phyloP scores from a whole-genome alignment of 1,140 invertebrate species.

The Phymorhynchus buccinoides region DNA sequence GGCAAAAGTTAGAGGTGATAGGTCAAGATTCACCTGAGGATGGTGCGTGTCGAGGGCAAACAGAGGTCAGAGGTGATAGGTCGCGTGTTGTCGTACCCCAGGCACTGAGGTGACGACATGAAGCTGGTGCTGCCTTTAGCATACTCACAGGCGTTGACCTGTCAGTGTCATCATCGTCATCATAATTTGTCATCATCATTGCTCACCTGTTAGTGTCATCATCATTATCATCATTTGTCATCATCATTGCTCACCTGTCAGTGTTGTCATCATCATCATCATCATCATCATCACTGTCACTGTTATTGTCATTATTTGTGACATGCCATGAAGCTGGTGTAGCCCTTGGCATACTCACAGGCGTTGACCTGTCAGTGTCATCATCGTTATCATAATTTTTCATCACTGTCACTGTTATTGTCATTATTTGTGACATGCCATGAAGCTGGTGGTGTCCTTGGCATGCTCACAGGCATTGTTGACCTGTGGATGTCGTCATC shows the following conservation, averaged over 20 bases:
- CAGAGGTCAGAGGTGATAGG: conserved; percentile 61
- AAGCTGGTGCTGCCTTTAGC: conserved; percentile 81
- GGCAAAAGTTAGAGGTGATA: no score
- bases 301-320: no score
- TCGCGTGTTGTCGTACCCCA: conserved; percentile 83
- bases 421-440: no score
- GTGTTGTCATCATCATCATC: not conserved
- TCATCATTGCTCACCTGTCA: conserved; percentile 80
- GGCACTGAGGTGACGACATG: conserved; percentile 90
- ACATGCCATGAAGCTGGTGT: conserved; percentile 82
- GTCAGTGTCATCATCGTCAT: no score
- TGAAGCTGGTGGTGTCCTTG: no score
- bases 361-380: conserved; percentile 81
- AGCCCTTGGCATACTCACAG: conserved; percentile 86
- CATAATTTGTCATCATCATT: not conserved
- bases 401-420: no score
- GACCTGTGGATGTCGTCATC: not conserved
- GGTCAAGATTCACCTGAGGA: not conserved
- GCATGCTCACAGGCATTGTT: no score
- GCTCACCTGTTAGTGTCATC: no score
- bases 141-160: conserved; percentile 90
- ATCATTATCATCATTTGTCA: no score
- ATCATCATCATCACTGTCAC: not conserved
- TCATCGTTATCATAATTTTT: no score
- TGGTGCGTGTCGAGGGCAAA: conserved; percentile 11